Evolutionary conservation across 2,888 invertebrate species (phyloP).

Genomic region (Tenthredo scrophulariae): DNA sequence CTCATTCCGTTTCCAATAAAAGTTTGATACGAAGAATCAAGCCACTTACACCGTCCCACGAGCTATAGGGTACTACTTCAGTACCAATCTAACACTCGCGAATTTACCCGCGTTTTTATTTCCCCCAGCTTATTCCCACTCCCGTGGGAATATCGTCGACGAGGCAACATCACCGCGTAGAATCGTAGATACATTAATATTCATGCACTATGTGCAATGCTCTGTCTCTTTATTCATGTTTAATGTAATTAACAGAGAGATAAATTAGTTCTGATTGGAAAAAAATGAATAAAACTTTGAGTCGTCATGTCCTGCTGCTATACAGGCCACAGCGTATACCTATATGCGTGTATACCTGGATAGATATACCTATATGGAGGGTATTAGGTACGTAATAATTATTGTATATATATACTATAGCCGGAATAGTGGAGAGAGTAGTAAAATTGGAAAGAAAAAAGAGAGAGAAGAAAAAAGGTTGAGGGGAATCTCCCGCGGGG

Average conservation of each 20-base stretch:
- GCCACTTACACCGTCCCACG: not conserved
- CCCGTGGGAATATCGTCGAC: conserved; percentile 4
- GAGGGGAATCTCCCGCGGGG: conserved; percentile 42
- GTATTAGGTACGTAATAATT: not conserved
- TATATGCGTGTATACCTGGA: not conserved
- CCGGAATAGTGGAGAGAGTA: conserved; percentile 5
- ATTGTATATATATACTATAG: not conserved
- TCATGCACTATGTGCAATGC: not conserved
- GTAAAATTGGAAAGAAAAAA: conserved; percentile 10
- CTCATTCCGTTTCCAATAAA: conserved; percentile 47
- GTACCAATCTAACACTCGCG: not conserved
- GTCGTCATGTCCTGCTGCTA: not conserved
- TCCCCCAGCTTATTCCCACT: not conserved
- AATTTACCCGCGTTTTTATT: not conserved
- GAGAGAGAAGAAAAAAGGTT: not conserved
- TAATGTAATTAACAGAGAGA: not conserved
- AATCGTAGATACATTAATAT: not conserved
- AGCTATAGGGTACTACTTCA: not conserved
- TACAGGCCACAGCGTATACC: not conserved
- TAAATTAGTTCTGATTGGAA: not conserved
- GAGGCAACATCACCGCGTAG: not conserved
- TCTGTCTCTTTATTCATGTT: not conserved
- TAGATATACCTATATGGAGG: not conserved
- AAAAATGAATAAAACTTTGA: not conserved
- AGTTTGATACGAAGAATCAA: conserved; percentile 45